Base-by-base conservation (phyloP, 2,113 vertebrate species). In the Cardinalis cardinalis region DNA sequence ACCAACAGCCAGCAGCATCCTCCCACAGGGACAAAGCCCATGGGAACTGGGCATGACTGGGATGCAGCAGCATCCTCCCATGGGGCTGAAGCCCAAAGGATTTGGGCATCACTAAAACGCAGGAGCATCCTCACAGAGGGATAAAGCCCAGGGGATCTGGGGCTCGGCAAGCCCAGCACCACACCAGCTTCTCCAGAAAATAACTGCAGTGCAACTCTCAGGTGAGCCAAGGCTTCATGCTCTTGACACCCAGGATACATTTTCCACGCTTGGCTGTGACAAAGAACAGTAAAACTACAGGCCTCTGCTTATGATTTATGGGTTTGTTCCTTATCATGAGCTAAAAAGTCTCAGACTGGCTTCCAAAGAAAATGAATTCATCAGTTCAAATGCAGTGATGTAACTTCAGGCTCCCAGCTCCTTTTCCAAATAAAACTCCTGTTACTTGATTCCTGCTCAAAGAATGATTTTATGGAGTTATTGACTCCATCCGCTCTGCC, bases 351-450 rank as follows among this genome's bases (percentile, higher is more conserved):
- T 95, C 79, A 86, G 87, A 78, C 75, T 2, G 4, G 64, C 87
- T 96, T 95, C 90, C 95, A 95, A 94, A 96, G 83, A 64, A 95
- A 96, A 93, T 72, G 41, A 93, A 95, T 93, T 92, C 80, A 87
- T 76, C 80, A 77, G 70, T 90, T 93, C 80, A 88, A 93, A 68
- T 14, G 11, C 78, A 63, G 91, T 89, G 92, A 95, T 90, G 86
- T 94, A 95, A 93, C 94, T 87, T 76, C 89, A 92, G 82, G 88
- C 80, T 96, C 89, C 66, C 58, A 71, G 25, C 78, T 93, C 87
- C 72, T 94, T 94, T 90, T 94, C 88, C 92, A 97, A 95, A 95
- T 59, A 94, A 96, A 97, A 93, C 81, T 94, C 72, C 88, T 61
- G 81, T 69, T 89, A 88, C 52, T 58, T 32, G 61, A 76, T 64